Evolutionary conservation across 2,797 vertebrate species (phyloP), one percentile per base, ranked within the genome.

Genomic region (Oceanodroma leucorhoa): DNA sequence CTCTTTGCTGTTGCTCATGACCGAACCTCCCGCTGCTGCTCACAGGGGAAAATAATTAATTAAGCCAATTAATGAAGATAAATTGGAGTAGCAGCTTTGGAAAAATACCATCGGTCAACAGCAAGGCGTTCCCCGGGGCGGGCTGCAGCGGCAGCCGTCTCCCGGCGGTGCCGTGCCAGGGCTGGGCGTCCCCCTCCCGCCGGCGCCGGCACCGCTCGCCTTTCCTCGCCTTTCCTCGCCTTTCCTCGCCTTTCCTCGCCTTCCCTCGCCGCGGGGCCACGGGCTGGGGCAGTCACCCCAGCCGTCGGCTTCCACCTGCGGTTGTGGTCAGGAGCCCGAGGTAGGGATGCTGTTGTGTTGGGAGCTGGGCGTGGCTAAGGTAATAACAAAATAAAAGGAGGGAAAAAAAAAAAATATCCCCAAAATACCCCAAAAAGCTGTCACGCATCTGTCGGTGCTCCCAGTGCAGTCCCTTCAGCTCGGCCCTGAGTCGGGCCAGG

Each of bases 31-130:
- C 0, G 0, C 91, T 50, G 70, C 77, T 61, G 70, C 70, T 87
- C 88, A 3, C 50, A 3, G 70, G 90, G 83, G 85, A 76, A 51
- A 93, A 95, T 23, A 66, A 93, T 84, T 90, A 71, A 95, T 91
- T 95, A 79, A 79, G 71, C 66, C 76, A 72, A 76, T 92, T 92
- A 94, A 90, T 86, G 91, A 92, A 86, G 89, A 96, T 81, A 86
- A 95, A 65, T 87, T 85, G 77, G 54, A 88, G 82, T 27, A 66
- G 62, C 64, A 45, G 89, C 86, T 89, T 75, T 92, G 89, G 77
- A 90, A 90, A 93, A 95, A 93, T n/a, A 77, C 79, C 67, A 66
- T 67, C 17, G 64, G 85, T 93, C 91, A 93, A 32, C 54, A 94
- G 62, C 61, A 26, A 79, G 69, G 18, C 18, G 43, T 73, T 75